Evolutionary conservation across 2,888 invertebrate species (phyloP).

Genomic region (Vanessa cardui): DNA sequence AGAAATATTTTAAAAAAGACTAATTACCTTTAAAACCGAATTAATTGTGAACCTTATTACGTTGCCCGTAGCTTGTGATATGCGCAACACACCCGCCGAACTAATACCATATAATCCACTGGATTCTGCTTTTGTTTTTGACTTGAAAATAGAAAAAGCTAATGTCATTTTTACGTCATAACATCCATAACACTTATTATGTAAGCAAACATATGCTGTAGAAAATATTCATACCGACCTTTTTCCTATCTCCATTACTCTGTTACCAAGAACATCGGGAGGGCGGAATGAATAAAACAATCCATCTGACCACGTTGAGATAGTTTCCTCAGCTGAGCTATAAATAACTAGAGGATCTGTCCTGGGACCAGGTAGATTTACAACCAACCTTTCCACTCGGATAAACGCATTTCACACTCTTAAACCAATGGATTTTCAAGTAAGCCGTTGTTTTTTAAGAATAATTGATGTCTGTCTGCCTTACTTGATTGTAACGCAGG

Average conservation of each 20-base stretch:
- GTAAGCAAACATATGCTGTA: too few species aligned
- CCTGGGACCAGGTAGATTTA: slow-evolving; percentile 40
- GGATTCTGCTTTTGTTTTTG: too few species aligned
- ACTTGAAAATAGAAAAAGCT: too few species aligned
- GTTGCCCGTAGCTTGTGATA: too few species aligned
- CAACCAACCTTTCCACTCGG: slow-evolving; percentile 36
- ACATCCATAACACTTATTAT: too few species aligned
- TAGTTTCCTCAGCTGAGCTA: slow-evolving; percentile 27
- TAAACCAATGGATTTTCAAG: slow-evolving; percentile 9
- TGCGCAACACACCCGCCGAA: too few species aligned
- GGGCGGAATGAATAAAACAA: slow-evolving; percentile 29
- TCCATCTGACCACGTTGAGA: slow-evolving; percentile 22
- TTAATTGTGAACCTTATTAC: too few species aligned
- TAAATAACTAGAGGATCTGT: slow-evolving; percentile 40
- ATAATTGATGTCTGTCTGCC: not conserved
- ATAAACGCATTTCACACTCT: slow-evolving; percentile 36
- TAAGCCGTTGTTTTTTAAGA: slow-evolving; percentile 4
- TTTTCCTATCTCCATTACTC: not conserved
- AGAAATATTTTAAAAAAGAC: too few species aligned
- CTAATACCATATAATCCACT: too few species aligned
- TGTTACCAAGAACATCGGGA: not conserved
- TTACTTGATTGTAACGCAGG: not conserved
- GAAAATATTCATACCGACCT: not conserved
- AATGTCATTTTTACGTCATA: too few species aligned
- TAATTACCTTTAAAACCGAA: too few species aligned